Conservation (phyloP, 23 tunicate genomes). For the Botrylloides violaceus region DNA sequence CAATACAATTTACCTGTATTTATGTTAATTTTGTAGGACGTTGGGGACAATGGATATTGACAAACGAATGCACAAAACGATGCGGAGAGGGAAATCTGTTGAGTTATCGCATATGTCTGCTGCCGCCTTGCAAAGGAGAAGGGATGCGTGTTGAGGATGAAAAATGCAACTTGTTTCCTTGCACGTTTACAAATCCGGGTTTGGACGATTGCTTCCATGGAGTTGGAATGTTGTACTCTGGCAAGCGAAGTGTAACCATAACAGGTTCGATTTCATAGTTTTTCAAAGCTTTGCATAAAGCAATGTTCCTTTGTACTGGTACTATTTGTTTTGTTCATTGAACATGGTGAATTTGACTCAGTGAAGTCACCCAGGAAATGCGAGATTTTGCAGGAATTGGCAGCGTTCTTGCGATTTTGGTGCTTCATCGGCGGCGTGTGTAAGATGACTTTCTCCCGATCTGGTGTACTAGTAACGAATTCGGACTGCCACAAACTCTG, state of each 20-base stretch:
- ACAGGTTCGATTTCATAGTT: not conserved
- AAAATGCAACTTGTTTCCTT: constrained; percentile 50
- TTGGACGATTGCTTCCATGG: constrained; percentile 54
- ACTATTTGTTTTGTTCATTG: too few relatives aligned
- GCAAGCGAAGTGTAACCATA: constrained; percentile 15
- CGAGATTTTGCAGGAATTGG: too few relatives aligned
- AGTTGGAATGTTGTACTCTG: constrained; percentile 46
- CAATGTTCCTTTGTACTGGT: too few relatives aligned
- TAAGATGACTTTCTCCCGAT: too few relatives aligned
- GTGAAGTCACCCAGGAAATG: too few relatives aligned
- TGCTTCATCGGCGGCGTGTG: too few relatives aligned
- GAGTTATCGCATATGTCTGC: constrained; percentile 32
- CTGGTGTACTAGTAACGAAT: too few relatives aligned
- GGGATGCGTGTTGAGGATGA: constrained; percentile 16
- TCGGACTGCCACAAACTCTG: too few relatives aligned
- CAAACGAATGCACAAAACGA: constrained; percentile 46
- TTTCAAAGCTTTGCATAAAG: not conserved
- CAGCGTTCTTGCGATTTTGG: too few relatives aligned
- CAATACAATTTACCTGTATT: not conserved
- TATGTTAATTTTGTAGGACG: not conserved
- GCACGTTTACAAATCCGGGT: constrained; percentile 32
- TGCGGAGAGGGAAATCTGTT: constrained; percentile 56
- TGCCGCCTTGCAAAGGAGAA: constrained; percentile 54
- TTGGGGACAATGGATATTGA: constrained; percentile 50
- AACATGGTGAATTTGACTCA: too few relatives aligned